phyloP scores from a whole-genome alignment of 1,140 invertebrate genomes.

The Scaptodrosophila lebanonensis region DNA sequence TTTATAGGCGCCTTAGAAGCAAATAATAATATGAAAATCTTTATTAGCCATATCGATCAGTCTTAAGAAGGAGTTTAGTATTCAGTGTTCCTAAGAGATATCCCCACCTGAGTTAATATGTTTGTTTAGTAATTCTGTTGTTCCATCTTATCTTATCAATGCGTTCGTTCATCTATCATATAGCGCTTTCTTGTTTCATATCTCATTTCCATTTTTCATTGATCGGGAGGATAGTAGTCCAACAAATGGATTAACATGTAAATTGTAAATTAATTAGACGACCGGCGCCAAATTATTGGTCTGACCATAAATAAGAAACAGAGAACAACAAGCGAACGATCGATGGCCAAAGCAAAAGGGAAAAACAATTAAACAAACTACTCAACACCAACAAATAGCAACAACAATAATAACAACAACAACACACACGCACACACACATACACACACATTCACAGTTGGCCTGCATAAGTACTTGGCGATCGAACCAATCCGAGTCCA shows the following conservation, averaged over 20 bases:
- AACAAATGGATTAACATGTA: conserved; percentile 68
- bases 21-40: too few relatives aligned
- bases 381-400: conserved; percentile 49
- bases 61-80: too few relatives aligned
- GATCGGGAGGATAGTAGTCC: conserved; percentile 20
- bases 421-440: conserved; percentile 30
- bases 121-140: not conserved
- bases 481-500: too few relatives aligned
- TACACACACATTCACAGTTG: too few relatives aligned
- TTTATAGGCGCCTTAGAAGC: too few relatives aligned
- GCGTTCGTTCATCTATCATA: too few relatives aligned
- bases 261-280: conserved; percentile 70
- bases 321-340: conserved; percentile 41
- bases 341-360: conserved; percentile 32
- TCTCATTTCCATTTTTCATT: conserved; percentile 30
- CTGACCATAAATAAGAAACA: conserved; percentile 27
- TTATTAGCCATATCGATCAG: too few relatives aligned
- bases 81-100: too few relatives aligned
- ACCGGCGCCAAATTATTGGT: conserved; percentile 62
- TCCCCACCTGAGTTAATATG: too few relatives aligned
- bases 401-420: conserved; percentile 37
- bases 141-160: conserved; percentile 27
- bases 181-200: too few relatives aligned
- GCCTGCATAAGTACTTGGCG: too few relatives aligned
- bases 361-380: conserved; percentile 69